These are phyloP conservation scores for Merodon equestris DNA, from an alignment of 2,888 invertebrate species.

Conservation along the genomic window DNA sequence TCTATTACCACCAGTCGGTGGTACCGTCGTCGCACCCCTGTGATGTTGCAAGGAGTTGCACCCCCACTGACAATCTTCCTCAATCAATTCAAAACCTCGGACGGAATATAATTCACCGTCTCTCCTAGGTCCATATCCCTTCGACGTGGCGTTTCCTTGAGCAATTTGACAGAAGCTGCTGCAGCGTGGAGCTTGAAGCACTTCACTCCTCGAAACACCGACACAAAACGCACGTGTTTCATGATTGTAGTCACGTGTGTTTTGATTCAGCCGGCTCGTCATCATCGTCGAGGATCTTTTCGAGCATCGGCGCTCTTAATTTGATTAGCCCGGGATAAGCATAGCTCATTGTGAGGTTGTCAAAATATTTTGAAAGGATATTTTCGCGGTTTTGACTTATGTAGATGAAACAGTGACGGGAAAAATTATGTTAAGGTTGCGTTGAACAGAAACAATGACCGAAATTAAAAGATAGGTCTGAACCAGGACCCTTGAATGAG, in stretches of 20 bases:
- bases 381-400: constrained; percentile 43
- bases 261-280: constrained; percentile 74
- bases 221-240: constrained; percentile 70
- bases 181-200: constrained; percentile 51
- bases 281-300: constrained; percentile 20
- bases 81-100: constrained; percentile 67
- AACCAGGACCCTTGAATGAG: background rate
- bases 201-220: background rate
- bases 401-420: background rate
- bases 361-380: constrained; percentile 61
- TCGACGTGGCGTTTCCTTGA: constrained; percentile 12
- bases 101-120: constrained; percentile 30
- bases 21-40: constrained; percentile 48
- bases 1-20: constrained; percentile 16
- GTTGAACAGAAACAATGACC: constrained; percentile 30
- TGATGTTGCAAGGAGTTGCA: constrained; percentile 21
- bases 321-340: constrained; percentile 63
- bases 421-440: background rate
- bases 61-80: constrained; percentile 63
- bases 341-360: constrained; percentile 60
- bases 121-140: constrained; percentile 1
- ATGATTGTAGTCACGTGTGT: constrained; percentile 79
- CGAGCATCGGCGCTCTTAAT: constrained; percentile 43
- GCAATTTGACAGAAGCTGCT: constrained; percentile 42
- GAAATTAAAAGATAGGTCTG: constrained; percentile 15